phyloP scores from a whole-genome alignment of 37 sponge, comb jelly and placozoan species.

The Beroe forskalii region DNA sequence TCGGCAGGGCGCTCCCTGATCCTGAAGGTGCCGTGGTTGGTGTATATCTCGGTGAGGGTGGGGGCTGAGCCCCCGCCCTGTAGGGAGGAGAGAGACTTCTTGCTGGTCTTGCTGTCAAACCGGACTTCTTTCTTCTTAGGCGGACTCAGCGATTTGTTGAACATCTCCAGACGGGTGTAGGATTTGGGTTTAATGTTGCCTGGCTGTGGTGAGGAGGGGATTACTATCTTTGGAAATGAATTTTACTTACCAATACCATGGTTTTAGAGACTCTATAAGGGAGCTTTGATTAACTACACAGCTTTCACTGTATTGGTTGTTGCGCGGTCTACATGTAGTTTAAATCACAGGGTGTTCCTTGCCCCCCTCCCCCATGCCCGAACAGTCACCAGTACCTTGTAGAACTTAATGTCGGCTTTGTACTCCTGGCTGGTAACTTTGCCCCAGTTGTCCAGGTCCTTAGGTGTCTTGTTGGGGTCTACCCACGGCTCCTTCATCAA shows the following conservation, averaged over 20 bases:
- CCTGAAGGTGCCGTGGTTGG: background rate
- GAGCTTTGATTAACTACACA: too few relatives aligned
- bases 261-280: too few relatives aligned
- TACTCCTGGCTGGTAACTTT: conserved; percentile 8
- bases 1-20: background rate
- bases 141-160: background rate
- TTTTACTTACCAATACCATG: too few relatives aligned
- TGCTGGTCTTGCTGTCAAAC: background rate
- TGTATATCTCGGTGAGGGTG: conserved; percentile 21
- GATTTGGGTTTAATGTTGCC: conserved; percentile 14
- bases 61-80: background rate
- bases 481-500: conserved; percentile 13
- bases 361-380: too few relatives aligned
- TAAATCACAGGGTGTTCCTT: too few relatives aligned
- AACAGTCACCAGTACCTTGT: conserved; percentile 18
- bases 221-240: too few relatives aligned
- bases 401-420: background rate
- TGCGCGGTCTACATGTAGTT: too few relatives aligned
- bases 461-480: conserved; percentile 22
- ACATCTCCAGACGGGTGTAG: background rate
- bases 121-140: background rate
- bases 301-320: too few relatives aligned
- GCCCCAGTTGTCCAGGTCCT: conserved; percentile 58
- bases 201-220: background rate
- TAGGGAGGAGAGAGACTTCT: background rate